Base-by-base conservation (phyloP, 2,888 invertebrate genomes). In the Sicus ferrugineus region DNA sequence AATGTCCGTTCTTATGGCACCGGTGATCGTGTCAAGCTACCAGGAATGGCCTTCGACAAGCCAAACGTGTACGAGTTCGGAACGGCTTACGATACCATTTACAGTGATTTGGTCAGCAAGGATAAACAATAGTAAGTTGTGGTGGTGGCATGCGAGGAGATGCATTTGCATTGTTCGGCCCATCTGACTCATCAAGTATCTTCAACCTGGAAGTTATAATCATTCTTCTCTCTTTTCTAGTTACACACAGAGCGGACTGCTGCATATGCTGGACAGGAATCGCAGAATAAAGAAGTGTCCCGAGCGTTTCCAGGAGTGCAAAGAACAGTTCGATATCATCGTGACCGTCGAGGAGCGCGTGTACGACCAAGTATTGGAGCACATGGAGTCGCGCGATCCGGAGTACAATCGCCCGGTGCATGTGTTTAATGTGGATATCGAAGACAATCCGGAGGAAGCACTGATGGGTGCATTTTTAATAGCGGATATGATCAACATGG, bases 371-470 rank as follows among this genome's bases (percentile, higher is more conserved):
- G 96, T 98, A 23, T 89, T 97, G 67, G 96, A 97, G 86, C 95
- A 93, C 90, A 92, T 96, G 89, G 94, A 96, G 76, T 91, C 89
- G 34, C 89, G 93, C 79, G 90, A 92, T 67, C 92, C 93, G 0
- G 89, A 91, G 63, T 90, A 92, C 77, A 94, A 94, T 85, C 92
- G 94, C 67, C 93, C 96, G 6, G 97, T 95, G 2, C 99, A 99
- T 87, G 91, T 99, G 54, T 93, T 99, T 68, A 99, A 99, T 85
- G 92, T 99, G 76, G 99, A 99, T 83, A 97, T 99, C 78, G 97
- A 96, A 84, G 99, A 99, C 87, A 99, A 99, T 86, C 97, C 98
- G 76, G 99, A 99, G 85, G 99, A 99, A 86, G 99, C 99, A 0
- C 96, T 98, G 3, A 92, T 99, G 81, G 99, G 99, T 75, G 98